Conservation (phyloP, 2,888 invertebrate genomes). For the Biston stratarius region DNA sequence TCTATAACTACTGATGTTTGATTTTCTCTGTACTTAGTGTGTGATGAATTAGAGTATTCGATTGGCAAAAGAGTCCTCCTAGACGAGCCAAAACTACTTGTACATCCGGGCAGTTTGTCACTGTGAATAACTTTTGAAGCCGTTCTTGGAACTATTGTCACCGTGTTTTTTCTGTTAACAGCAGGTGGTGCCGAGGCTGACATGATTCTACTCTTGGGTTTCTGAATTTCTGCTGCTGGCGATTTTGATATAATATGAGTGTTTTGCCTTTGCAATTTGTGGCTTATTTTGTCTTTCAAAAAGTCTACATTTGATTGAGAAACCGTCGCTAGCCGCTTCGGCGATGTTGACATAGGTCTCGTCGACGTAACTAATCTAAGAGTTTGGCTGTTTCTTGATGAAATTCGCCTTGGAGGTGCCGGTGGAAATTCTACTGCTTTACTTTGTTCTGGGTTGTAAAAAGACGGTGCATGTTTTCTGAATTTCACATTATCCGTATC, state of each 20-base stretch:
- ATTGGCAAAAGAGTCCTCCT: slow-evolving; percentile 77
- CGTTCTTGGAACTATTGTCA: slow-evolving; percentile 47
- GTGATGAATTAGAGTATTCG: slow-evolving; percentile 69
- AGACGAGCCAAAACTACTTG: slow-evolving; percentile 80
- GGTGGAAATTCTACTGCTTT: slow-evolving; percentile 83
- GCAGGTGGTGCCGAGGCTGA: slow-evolving; percentile 78
- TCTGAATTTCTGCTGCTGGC: slow-evolving; percentile 46
- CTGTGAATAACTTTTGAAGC: slow-evolving; percentile 51
- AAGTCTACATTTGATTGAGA: slow-evolving; percentile 86
- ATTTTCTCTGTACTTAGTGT: slow-evolving; percentile 62
- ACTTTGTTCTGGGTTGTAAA: slow-evolving; percentile 72
- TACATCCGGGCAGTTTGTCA: slow-evolving; percentile 62
- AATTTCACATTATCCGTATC: slow-evolving; percentile 75
- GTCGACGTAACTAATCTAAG: slow-evolving; percentile 87
- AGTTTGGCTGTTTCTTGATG: slow-evolving; percentile 91
- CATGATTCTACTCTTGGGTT: slow-evolving; percentile 61
- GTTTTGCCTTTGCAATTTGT: slow-evolving; percentile 84
- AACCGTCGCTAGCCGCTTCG: slow-evolving; percentile 64
- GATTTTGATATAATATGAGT: slow-evolving; percentile 73
- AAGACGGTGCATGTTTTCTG: slow-evolving; percentile 87
- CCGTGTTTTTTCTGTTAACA: slow-evolving; percentile 69
- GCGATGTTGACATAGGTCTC: slow-evolving; percentile 73
- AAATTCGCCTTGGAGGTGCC: slow-evolving; percentile 91
- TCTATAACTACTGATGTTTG: slow-evolving; percentile 72
- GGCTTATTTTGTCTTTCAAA: slow-evolving; percentile 87